Evolutionary conservation across 2,113 vertebrate species (phyloP).

Genomic region (Alouatta palliata): DNA sequence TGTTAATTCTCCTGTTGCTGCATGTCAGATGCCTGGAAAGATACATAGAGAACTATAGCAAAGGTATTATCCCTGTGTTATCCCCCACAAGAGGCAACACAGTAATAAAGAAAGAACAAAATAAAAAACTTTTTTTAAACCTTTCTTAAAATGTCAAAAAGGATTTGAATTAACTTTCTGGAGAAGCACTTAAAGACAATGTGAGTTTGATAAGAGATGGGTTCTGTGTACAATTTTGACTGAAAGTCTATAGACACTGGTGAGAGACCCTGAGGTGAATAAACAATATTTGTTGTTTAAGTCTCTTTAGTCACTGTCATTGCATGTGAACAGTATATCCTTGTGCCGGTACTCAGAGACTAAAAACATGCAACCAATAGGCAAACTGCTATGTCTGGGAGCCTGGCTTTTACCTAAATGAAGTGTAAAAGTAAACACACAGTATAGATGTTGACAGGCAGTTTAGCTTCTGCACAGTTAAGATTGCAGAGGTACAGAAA

Average conservation of each 20-base stretch:
- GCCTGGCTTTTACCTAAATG: slow-evolving; percentile 67
- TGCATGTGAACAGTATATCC: slow-evolving; percentile 49
- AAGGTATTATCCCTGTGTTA: not conserved
- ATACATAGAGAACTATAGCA: not conserved
- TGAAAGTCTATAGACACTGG: not conserved
- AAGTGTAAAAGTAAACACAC: slow-evolving; percentile 66
- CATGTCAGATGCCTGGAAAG: not conserved
- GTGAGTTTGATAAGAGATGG: not conserved
- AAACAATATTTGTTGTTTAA: slow-evolving; percentile 27
- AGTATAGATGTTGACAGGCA: slow-evolving; percentile 62
- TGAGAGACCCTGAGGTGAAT: not conserved
- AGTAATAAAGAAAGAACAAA: not conserved
- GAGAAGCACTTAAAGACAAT: not conserved
- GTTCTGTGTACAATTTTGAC: not conserved
- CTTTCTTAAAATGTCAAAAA: not conserved
- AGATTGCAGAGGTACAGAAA: slow-evolving; percentile 50
- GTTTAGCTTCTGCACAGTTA: slow-evolving; percentile 50
- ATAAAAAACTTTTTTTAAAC: not conserved
- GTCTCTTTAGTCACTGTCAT: slow-evolving; percentile 21
- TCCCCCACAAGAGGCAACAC: not conserved
- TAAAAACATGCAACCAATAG: slow-evolving; percentile 46
- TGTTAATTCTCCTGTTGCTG: not conserved
- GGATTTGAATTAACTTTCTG: slow-evolving; percentile 13
- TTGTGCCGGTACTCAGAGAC: slow-evolving; percentile 20
- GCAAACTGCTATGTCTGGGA: slow-evolving; percentile 45